phyloP scores from a whole-genome alignment of 2,888 invertebrate species.

The Hirtodrosophila alboralis region DNA sequence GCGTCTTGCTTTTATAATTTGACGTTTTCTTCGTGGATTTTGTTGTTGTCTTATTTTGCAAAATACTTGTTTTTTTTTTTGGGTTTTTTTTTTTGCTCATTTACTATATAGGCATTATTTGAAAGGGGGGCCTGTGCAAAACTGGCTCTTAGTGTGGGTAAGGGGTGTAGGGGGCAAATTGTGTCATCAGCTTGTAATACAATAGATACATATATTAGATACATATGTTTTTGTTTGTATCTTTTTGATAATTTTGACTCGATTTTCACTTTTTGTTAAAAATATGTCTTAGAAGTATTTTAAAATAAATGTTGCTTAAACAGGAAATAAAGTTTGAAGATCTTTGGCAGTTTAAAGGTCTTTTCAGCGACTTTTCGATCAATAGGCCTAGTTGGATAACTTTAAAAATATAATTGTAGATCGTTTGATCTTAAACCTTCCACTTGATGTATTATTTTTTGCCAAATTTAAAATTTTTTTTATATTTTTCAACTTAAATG shows the following conservation, averaged over 20 bases:
- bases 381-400: too few species aligned
- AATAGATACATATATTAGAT: slow-evolving; percentile 17
- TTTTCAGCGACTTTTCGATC: too few species aligned
- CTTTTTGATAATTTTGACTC: background rate
- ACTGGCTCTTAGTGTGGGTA: slow-evolving; percentile 27
- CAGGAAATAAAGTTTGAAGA: too few species aligned
- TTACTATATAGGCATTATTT: slow-evolving; percentile 27
- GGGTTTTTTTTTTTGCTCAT: background rate
- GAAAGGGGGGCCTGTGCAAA: slow-evolving; percentile 23
- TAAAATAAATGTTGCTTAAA: too few species aligned
- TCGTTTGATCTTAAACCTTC: too few species aligned
- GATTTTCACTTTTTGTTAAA: slow-evolving; percentile 5
- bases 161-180: slow-evolving; percentile 5
- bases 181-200: slow-evolving; percentile 41
- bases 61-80: slow-evolving; percentile 33
- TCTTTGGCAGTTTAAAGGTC: too few species aligned
- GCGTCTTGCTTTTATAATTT: slow-evolving; percentile 56
- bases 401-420: too few species aligned
- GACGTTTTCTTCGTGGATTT: slow-evolving; percentile 37
- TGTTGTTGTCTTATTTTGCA: slow-evolving; percentile 29
- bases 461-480: too few species aligned
- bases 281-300: too few species aligned
- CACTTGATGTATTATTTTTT: too few species aligned
- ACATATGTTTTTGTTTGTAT: slow-evolving; percentile 16
- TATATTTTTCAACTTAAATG: too few species aligned